Evolutionary conservation across 2,888 invertebrate genomes (phyloP).

Genomic region (Eupithecia exiguata): DNA sequence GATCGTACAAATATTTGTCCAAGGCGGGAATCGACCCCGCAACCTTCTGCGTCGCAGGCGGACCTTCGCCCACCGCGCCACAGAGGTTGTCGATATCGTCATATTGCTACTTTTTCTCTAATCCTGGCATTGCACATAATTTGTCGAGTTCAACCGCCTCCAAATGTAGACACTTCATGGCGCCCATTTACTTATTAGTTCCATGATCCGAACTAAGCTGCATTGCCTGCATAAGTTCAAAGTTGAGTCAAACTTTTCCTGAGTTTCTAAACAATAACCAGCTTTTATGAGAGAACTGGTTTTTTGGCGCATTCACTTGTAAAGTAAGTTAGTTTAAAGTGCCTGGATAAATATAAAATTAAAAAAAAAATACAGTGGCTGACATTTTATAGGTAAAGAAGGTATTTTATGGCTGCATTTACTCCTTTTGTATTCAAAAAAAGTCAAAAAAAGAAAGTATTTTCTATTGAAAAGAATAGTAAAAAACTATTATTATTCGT

Average conservation of each 20-base stretch:
- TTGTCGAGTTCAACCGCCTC: conserved; percentile 7
- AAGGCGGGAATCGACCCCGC: too few relatives aligned
- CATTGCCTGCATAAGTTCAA: conserved; percentile 28
- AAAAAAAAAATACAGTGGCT: too few relatives aligned
- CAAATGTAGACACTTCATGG: conserved; percentile 1
- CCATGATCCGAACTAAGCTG: conserved; percentile 49
- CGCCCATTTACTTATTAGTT: conserved; percentile 63
- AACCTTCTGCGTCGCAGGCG: too few relatives aligned
- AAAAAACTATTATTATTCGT: too few relatives aligned
- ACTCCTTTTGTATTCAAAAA: too few relatives aligned
- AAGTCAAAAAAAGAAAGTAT: too few relatives aligned
- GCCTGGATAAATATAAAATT: neutral
- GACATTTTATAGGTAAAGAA: too few relatives aligned
- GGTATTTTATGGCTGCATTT: neutral
- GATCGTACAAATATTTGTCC: too few relatives aligned
- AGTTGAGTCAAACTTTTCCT: conserved; percentile 32
- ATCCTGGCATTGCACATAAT: neutral
- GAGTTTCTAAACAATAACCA: conserved; percentile 22
- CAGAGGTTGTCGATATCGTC: too few relatives aligned
- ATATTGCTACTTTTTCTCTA: neutral
- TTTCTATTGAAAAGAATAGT: too few relatives aligned
- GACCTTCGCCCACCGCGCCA: too few relatives aligned
- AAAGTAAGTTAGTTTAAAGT: neutral
- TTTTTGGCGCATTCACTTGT: neutral
- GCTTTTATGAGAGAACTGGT: conserved; percentile 1